phyloP scores from a whole-genome alignment of 2,797 vertebrate species.

The Acrocephalus scirpaceus region DNA sequence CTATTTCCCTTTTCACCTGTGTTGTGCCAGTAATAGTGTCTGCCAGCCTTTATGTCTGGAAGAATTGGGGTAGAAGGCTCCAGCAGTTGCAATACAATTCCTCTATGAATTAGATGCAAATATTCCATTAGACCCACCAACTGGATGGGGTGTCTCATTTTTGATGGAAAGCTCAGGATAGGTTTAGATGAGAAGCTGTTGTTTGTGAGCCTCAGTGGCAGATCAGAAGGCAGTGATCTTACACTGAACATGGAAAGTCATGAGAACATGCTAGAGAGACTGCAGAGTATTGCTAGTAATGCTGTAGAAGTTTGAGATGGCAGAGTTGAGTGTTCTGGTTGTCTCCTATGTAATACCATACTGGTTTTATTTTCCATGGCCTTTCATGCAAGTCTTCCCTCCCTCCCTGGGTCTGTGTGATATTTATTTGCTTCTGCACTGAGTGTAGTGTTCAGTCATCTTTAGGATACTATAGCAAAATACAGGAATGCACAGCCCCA shows the following conservation, averaged over 20 bases:
- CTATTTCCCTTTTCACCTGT: background rate
- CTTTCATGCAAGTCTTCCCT: background rate
- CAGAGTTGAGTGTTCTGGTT: background rate
- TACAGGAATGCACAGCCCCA: background rate
- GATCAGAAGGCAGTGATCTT: background rate
- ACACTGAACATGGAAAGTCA: background rate
- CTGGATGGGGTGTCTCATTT: background rate
- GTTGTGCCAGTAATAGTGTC: background rate
- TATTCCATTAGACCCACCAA: background rate
- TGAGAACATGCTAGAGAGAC: background rate
- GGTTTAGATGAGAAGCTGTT: background rate
- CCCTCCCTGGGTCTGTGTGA: background rate
- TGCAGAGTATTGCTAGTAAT: background rate
- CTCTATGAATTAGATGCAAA: background rate
- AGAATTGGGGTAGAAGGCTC: background rate
- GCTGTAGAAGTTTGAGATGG: background rate
- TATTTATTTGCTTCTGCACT: background rate
- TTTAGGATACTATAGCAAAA: background rate
- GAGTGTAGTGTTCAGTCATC: background rate
- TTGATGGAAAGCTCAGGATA: background rate
- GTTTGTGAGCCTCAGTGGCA: background rate
- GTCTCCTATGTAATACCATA: background rate
- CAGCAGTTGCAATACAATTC: background rate
- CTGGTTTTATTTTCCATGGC: background rate
- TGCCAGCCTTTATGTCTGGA: background rate